Base-by-base conservation (phyloP, 2,113 vertebrate genomes). In the Spea bombifrons region DNA sequence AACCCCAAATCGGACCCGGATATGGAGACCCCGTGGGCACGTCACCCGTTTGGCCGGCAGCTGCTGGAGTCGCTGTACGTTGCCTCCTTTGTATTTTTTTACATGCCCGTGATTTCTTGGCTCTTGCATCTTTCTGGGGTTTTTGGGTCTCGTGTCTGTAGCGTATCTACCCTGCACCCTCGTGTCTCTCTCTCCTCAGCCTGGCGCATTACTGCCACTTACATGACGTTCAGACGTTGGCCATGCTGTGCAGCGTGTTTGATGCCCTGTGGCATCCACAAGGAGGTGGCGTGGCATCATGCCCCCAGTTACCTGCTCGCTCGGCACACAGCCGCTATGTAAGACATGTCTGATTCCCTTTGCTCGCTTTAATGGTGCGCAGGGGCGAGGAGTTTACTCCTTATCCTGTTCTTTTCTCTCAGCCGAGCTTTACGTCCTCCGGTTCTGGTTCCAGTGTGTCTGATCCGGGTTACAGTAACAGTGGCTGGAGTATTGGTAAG, bases 201-300 rank as follows among this genome's bases (percentile, higher is more conserved):
- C 81, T 99, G 88, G 94, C 95, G 66, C 96, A 99, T 83, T 99
- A 98, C 87, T 98, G 96, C 6, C 94, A 91, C 70, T 94, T 99
- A 86, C 97, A 97, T 0, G 97, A 99, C 0, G 94, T 98, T 5
- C 97, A 99, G 92, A 98, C 96, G 0, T 82, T 99, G 85, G 97
- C 96, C 50, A 98, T 99, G 97, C 89, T 99, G 57, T 99, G 97
- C 89, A 97, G 97, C 0, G 94, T 99, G 68, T 99, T 97, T 83
- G 92, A 93, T 88, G 92, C 93, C 76, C 95, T 95, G 30, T 89
- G 92, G 75, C 89, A 89, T 71, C 90, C 94, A 1, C 92, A 94
- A 69, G 95, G 96, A 12, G 66, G 57, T 5, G 82, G 85, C 16
- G 87, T 85, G 4, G 86, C 85, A 13, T 90, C 93, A 9, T 91